phyloP scores from a whole-genome alignment of 2,797 vertebrate genomes.

The Hippocampus kuda region DNA sequence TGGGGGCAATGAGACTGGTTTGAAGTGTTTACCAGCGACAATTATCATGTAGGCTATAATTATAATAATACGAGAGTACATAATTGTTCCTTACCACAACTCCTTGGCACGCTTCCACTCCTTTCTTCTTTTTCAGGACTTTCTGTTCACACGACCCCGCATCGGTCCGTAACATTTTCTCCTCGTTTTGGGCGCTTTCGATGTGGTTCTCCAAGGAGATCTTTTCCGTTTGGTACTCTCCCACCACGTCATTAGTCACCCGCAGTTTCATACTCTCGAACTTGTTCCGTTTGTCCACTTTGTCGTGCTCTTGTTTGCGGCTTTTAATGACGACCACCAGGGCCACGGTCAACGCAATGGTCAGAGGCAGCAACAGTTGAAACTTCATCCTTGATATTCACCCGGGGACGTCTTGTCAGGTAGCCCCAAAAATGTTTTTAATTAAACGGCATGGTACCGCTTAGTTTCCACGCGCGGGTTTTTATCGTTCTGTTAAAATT shows the following conservation, averaged over 20 bases:
- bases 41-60: neutral
- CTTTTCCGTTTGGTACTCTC: conserved; percentile 30
- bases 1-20: neutral
- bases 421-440: neutral
- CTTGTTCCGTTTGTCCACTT: neutral
- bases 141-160: accelerated
- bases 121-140: accelerated
- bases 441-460: neutral
- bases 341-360: conserved; percentile 10
- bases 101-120: conserved; percentile 17
- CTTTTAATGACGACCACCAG: conserved; percentile 34
- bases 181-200: accelerated
- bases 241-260: conserved; percentile 50
- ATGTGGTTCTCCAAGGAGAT: accelerated
- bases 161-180: neutral
- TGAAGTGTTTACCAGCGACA: neutral
- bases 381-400: conserved; percentile 46
- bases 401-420: neutral
- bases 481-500: neutral
- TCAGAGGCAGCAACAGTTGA: conserved; percentile 2
- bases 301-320: conserved; percentile 10
- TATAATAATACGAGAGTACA: neutral
- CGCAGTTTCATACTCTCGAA: conserved; percentile 50
- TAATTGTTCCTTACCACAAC: neutral
- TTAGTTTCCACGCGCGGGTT: neutral